Conservation (phyloP, 1,140 invertebrate genomes). For the Sycobia sp. region DNA sequence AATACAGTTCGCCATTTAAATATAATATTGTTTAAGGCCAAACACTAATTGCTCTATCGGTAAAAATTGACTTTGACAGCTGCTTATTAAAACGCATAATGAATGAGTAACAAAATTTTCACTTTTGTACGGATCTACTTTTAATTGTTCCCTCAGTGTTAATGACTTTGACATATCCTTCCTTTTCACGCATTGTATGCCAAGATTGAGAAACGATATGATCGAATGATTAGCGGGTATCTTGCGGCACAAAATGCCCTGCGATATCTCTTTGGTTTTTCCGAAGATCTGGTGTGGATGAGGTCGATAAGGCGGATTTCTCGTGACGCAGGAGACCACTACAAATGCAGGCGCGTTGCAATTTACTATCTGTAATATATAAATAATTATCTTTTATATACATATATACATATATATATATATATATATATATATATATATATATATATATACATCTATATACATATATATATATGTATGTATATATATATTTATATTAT, state of each 20-base stretch:
- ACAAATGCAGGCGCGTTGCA: constrained; percentile 84
- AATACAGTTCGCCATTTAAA: not conserved
- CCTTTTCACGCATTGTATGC: constrained; percentile 96
- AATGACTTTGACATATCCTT: constrained; percentile 89
- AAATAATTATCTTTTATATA: not conserved
- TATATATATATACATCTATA: too few species aligned
- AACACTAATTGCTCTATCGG: too few species aligned
- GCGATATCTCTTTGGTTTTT: constrained; percentile 82
- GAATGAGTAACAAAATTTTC: constrained; percentile 27
- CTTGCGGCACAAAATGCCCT: constrained; percentile 87
- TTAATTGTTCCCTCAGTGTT: constrained; percentile 77
- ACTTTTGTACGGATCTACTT: constrained; percentile 95
- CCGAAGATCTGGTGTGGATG: constrained; percentile 96
- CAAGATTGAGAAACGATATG: constrained; percentile 85
- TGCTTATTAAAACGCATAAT: too few species aligned
- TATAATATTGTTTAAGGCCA: too few species aligned
- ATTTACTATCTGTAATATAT: constrained; percentile 63
- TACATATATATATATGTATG: not conserved
- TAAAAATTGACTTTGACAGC: not conserved
- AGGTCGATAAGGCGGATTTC: constrained; percentile 84
- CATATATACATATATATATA: not conserved
- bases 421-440: not conserved
- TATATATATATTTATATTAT: not conserved
- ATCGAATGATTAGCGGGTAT: constrained; percentile 77
- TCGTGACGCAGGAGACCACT: constrained; percentile 93